Evolutionary conservation across 2,888 invertebrate species (phyloP).

Genomic region (Drosophila vallismaia): DNA sequence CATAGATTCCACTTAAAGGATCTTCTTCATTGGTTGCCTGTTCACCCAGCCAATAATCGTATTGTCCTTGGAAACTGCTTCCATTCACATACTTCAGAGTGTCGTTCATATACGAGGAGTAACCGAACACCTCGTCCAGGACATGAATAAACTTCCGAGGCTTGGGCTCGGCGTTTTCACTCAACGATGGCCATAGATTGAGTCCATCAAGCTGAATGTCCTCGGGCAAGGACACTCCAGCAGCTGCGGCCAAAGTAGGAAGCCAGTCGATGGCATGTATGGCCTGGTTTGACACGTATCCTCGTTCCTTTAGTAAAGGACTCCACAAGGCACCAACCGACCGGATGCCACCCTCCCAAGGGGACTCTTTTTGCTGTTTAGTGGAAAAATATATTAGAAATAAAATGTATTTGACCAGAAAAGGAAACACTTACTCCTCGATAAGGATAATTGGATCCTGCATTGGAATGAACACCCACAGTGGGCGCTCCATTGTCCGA

Average conservation of each 20-base stretch:
- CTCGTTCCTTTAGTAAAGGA: constrained; percentile 85
- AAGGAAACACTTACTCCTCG: constrained; percentile 86
- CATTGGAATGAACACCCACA: constrained; percentile 88
- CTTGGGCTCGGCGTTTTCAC: constrained; percentile 81
- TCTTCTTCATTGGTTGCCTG: constrained; percentile 62
- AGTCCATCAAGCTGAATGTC: constrained; percentile 86
- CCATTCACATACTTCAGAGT: constrained; percentile 82
- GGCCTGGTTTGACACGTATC: constrained; percentile 87
- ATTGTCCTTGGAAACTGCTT: constrained; percentile 63
- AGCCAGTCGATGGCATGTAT: constrained; percentile 94
- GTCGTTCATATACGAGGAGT: constrained; percentile 77
- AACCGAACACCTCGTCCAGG: constrained; percentile 87
- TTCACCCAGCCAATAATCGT: constrained; percentile 80
- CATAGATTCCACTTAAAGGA: constrained; percentile 69
- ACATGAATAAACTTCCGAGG: constrained; percentile 85
- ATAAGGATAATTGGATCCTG: constrained; percentile 91
- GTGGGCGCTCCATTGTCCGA: constrained; percentile 96
- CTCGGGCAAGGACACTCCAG: constrained; percentile 66
- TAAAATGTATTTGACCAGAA: too few relatives aligned
- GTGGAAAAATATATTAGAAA: neutral
- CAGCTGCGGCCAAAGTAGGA: constrained; percentile 87
- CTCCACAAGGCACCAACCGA: constrained; percentile 91
- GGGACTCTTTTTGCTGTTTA: constrained; percentile 88
- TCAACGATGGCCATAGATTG: constrained; percentile 88
- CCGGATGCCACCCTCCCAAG: constrained; percentile 94